These are phyloP conservation scores for Aspidoscelis tigris DNA, from an alignment of 2,113 vertebrate genomes.

Conservation along the genomic window DNA sequence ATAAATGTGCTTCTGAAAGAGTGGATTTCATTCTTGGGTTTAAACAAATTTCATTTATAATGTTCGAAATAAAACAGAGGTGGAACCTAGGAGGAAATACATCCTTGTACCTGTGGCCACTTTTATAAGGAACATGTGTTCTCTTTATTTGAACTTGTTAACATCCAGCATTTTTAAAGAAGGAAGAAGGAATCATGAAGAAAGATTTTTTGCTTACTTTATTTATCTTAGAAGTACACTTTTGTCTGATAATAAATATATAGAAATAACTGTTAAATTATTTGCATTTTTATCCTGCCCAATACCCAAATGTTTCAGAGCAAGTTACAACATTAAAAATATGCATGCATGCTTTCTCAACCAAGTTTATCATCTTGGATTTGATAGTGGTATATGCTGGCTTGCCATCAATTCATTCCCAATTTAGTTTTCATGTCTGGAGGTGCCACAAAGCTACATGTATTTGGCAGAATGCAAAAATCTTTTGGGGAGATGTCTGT, in stretches of 20 bases:
- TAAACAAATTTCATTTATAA: background rate
- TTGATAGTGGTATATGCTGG: background rate
- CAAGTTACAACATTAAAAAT: too few relatives aligned
- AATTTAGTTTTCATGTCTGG: background rate
- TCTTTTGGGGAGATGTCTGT: background rate
- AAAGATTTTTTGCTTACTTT: background rate
- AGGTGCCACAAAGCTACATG: background rate
- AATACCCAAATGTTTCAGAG: too few relatives aligned
- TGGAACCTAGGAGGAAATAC: background rate
- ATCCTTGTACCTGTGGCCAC: background rate
- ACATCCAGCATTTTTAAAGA: background rate
- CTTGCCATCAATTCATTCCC: background rate
- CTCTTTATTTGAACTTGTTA: background rate
- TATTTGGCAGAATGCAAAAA: background rate
- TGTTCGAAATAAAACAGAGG: background rate
- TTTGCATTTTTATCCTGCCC: too few relatives aligned
- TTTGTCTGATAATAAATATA: background rate
- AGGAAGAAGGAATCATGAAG: too few relatives aligned
- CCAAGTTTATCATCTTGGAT: background rate
- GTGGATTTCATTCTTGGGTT: background rate
- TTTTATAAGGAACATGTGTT: background rate
- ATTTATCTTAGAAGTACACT: background rate
- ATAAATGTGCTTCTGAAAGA: background rate
- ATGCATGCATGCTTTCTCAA: background rate
- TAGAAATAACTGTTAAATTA: background rate